Evolutionary conservation across 2,797 vertebrate genomes (phyloP), one percentile per base, ranked within the genome.

Genomic region (Notoglanidium macrostoma): DNA sequence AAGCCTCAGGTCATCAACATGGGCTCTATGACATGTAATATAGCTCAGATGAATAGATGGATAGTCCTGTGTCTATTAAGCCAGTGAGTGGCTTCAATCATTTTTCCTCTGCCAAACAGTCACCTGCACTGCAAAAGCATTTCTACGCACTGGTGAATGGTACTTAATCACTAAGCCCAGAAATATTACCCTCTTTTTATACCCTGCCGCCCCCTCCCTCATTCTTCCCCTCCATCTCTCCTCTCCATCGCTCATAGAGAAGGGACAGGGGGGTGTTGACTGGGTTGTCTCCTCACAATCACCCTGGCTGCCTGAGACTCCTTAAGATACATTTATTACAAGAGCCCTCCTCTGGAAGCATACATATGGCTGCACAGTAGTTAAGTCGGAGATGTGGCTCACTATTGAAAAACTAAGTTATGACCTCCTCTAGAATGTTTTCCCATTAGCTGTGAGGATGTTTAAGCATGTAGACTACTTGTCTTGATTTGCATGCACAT

Each of bases 21-120:
- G 54, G 49, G 32, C 72, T 87, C 87, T 19, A 93, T 94, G 93
- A 94, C 89, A 92, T 90, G 91, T 93, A 92, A 94, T 87, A 87
- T 17, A 17, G 63, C 78, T 79, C 49, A 72, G 91, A 93, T 87
- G 68, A 89, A 94, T 95, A 32, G 88, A 83, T 78, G 63, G 90
- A 94, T 95, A 44, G 88, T 83, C 84, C 32, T 40, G 67, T 63
- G 51, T 91, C 87, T 89, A 91, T 90, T 91, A 92, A 92, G 85
- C 85, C 67, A 63, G 82, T 67, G 67, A 89, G 73, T 63, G 35
- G n/a, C 70, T 85, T 83, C 65, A 46, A 32, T 88, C 35, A 81
- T 40, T 72, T 81, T 87, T 14, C 49, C 70, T 51, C 77, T 15
- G 29, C 12, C 85, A 90, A 90, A 90, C 89, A 91, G 88, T 89